Conservation (phyloP, 2,113 vertebrate species). For the Saguinus midas region DNA sequence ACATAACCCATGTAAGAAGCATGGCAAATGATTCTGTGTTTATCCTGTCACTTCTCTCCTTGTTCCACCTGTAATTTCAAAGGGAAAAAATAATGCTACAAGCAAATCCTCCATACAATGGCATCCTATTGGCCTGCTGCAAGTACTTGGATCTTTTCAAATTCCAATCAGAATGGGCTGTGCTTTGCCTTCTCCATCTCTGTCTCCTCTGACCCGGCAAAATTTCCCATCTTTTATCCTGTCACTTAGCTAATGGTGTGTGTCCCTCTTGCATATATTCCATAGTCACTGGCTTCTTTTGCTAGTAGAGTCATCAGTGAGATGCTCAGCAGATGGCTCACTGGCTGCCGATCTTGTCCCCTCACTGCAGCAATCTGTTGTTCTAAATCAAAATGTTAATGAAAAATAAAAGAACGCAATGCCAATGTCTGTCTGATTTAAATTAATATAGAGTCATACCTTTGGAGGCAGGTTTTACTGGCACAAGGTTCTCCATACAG, state of each 20-base stretch:
- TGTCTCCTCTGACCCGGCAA: conserved; percentile 79
- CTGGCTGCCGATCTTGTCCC: conserved; percentile 77
- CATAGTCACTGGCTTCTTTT: conserved; percentile 83
- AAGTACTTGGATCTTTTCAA: conserved; percentile 69
- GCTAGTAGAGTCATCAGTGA: conserved; percentile 81
- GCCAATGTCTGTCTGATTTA: conserved; percentile 64
- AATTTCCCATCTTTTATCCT: conserved; percentile 89
- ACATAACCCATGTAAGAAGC: background rate
- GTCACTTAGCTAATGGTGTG: conserved; percentile 91
- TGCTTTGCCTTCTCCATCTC: conserved; percentile 83
- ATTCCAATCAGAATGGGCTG: conserved; percentile 85
- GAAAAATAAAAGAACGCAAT: conserved; percentile 71
- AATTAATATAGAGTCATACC: conserved; percentile 78
- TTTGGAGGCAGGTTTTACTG: conserved; percentile 69
- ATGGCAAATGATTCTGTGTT: conserved; percentile 31
- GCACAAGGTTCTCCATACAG: background rate
- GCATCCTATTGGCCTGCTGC: conserved; percentile 50
- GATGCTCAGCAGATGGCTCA: conserved; percentile 85
- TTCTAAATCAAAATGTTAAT: conserved; percentile 73
- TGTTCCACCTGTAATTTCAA: conserved; percentile 40
- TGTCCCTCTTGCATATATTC: conserved; percentile 85
- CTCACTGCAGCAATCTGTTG: conserved; percentile 79
- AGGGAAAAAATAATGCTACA: conserved; percentile 1
- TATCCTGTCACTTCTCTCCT: conserved; percentile 18
- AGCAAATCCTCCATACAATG: background rate